These are phyloP conservation scores for Hemistola chrysoprasaria DNA, from an alignment of 2,888 invertebrate genomes.

Conservation along the genomic window DNA sequence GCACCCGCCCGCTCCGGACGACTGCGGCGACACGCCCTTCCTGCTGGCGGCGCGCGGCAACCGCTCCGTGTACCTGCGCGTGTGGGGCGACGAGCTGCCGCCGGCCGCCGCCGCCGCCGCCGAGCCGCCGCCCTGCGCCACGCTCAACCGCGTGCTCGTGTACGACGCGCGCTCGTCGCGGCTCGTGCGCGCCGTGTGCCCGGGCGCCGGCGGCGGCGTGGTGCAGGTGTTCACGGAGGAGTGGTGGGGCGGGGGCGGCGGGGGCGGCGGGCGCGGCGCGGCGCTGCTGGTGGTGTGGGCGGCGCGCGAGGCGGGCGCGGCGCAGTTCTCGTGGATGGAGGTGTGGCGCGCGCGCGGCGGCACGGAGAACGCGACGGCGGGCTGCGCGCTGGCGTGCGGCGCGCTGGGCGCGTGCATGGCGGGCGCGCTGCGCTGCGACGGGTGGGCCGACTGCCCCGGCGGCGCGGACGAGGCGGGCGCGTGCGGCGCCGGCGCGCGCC, in stretches of 20 bases:
- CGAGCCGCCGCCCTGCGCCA: slow-evolving; percentile 87
- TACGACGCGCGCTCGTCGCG: slow-evolving; percentile 86
- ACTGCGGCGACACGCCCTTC: slow-evolving; percentile 90
- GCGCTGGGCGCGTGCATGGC: slow-evolving; percentile 91
- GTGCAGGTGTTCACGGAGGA: slow-evolving; percentile 10
- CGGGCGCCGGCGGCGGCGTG: background rate
- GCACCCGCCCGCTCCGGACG: slow-evolving; percentile 45
- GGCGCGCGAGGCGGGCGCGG: slow-evolving; percentile 91
- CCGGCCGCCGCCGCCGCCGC: slow-evolving; percentile 84
- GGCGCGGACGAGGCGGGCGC: slow-evolving; percentile 83
- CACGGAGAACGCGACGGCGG: slow-evolving; percentile 48
- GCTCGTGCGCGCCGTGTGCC: slow-evolving; percentile 1
- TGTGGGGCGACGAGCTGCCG: slow-evolving; percentile 91
- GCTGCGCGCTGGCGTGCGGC: slow-evolving; percentile 79
- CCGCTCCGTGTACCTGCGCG: slow-evolving; percentile 90
- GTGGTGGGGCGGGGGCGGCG: slow-evolving; percentile 33
- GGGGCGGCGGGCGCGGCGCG: slow-evolving; percentile 76
- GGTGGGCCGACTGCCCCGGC: slow-evolving; percentile 68
- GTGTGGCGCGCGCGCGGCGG: slow-evolving; percentile 44
- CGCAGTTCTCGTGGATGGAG: slow-evolving; percentile 89
- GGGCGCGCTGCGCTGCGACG: slow-evolving; percentile 88
- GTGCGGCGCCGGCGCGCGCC: slow-evolving; percentile 76
- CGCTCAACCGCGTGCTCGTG: slow-evolving; percentile 89
- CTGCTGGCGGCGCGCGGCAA: slow-evolving; percentile 90
- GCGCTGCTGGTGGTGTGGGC: slow-evolving; percentile 92